A percentile compares a stretch with the other conserved stretches of the same genome.
Evolutionary conservation across 2,113 vertebrate genomes (phyloP).

Genomic region (Bostrychus sinensis): DNA sequence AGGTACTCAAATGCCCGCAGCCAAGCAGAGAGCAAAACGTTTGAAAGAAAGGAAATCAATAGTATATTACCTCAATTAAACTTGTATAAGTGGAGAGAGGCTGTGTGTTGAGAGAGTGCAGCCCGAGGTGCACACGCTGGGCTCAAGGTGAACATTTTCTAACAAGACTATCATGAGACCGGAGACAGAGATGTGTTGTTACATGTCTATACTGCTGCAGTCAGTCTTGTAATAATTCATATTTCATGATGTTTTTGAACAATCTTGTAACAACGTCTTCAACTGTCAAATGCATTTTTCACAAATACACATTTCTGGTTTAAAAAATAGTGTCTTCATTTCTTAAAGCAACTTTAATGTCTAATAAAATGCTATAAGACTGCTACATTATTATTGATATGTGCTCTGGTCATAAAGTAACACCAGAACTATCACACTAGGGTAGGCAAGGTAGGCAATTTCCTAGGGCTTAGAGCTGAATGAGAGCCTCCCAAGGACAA

Average conservation of each 20-base stretch:
- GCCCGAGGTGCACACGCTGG: constrained; percentile 6
- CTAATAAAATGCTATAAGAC: too few relatives aligned
- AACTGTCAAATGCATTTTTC: too few relatives aligned
- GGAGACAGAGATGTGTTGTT: neutral
- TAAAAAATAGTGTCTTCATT: neutral
- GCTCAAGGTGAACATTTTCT: constrained; percentile 11
- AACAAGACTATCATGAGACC: neutral
- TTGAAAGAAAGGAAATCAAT: constrained; percentile 58
- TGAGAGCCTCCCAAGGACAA: too few relatives aligned
- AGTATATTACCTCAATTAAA: constrained; percentile 73
- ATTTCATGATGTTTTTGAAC: neutral
- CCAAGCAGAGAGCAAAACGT: constrained; percentile 50
- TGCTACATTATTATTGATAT: too few relatives aligned
- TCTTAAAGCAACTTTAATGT: too few relatives aligned
- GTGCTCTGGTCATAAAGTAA: too few relatives aligned
- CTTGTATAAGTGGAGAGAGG: constrained; percentile 12
- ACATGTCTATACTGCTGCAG: too few relatives aligned
- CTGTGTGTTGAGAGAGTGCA: constrained; percentile 4
- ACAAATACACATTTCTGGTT: too few relatives aligned
- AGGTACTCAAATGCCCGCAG: constrained; percentile 33
- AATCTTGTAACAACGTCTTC: neutral
- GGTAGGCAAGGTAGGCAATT: too few relatives aligned
- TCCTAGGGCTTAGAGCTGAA: too few relatives aligned
- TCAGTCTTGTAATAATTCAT: too few relatives aligned
- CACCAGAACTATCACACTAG: too few relatives aligned